Conservation (phyloP, 1,140 invertebrate genomes). For the Charaxes varanes region DNA sequence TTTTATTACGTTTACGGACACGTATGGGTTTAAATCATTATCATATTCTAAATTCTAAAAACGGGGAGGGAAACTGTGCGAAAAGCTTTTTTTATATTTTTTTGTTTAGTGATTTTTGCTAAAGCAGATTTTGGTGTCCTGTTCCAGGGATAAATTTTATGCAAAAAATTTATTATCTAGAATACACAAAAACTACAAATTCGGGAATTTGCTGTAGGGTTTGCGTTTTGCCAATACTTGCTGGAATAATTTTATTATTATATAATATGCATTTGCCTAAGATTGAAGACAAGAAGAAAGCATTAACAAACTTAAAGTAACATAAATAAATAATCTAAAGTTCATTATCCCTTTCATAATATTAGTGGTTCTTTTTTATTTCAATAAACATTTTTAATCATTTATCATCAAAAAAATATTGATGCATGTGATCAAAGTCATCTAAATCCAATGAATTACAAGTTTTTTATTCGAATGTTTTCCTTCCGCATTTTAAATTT, state of each 20-base stretch:
- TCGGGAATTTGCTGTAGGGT: constrained; percentile 12
- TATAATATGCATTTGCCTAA: no score
- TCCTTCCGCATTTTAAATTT: neutral
- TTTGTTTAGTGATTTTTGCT: constrained; percentile 13
- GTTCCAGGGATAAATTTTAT: constrained; percentile 4
- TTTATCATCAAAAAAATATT: no score
- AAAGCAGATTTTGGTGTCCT: constrained; percentile 9
- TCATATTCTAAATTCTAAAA: constrained; percentile 1
- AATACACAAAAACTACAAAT: neutral
- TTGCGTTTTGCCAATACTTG: constrained; percentile 8
- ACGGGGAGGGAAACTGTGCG: constrained; percentile 5
- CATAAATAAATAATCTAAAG: no score
- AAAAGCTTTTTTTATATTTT: constrained; percentile 11
- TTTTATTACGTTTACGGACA: no score
- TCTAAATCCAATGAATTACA: no score
- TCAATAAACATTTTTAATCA: no score
- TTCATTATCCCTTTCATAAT: no score
- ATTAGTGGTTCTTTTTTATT: no score
- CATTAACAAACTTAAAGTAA: no score
- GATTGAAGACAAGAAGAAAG: no score
- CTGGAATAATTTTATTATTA: neutral
- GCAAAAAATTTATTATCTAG: constrained; percentile 3
- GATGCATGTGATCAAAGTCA: no score
- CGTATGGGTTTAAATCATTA: constrained; percentile 1
- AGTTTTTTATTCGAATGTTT: constrained; percentile 1